Conservation (phyloP, 1,140 invertebrate species). For the Drosophila cardini region DNA sequence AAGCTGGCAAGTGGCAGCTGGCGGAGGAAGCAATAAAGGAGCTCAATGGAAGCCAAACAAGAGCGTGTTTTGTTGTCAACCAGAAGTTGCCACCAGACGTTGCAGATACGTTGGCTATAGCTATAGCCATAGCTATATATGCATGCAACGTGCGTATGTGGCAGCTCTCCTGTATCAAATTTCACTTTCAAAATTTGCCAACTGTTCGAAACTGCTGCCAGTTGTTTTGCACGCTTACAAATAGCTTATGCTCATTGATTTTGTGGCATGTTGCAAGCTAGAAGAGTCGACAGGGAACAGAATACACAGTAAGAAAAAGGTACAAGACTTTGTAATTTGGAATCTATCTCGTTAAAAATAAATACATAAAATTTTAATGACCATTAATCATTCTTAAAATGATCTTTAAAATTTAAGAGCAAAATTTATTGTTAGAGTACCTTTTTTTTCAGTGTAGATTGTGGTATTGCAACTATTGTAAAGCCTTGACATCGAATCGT, state of each 20-base stretch:
- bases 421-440: too few species aligned
- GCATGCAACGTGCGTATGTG: constrained; percentile 29
- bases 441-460: neutral
- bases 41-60: constrained; percentile 40
- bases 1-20: neutral
- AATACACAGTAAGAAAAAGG: too few species aligned
- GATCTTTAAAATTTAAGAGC: too few species aligned
- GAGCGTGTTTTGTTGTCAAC: constrained; percentile 12
- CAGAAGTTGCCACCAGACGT: constrained; percentile 36
- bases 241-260: constrained; percentile 59
- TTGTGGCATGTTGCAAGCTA: constrained; percentile 56
- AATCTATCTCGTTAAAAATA: too few species aligned
- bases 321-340: too few species aligned
- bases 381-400: too few species aligned
- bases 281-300: neutral
- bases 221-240: constrained; percentile 32
- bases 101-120: neutral
- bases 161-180: constrained; percentile 42
- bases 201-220: constrained; percentile 48
- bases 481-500: constrained; percentile 53
- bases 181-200: constrained; percentile 62
- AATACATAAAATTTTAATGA: too few species aligned
- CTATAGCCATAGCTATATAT: neutral
- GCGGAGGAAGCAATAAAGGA: constrained; percentile 45
- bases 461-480: constrained; percentile 23